Evolutionary conservation across 2,113 vertebrate genomes (phyloP), one percentile per base, ranked within the genome.

Genomic region (Mesoclemmys tuberculata): DNA sequence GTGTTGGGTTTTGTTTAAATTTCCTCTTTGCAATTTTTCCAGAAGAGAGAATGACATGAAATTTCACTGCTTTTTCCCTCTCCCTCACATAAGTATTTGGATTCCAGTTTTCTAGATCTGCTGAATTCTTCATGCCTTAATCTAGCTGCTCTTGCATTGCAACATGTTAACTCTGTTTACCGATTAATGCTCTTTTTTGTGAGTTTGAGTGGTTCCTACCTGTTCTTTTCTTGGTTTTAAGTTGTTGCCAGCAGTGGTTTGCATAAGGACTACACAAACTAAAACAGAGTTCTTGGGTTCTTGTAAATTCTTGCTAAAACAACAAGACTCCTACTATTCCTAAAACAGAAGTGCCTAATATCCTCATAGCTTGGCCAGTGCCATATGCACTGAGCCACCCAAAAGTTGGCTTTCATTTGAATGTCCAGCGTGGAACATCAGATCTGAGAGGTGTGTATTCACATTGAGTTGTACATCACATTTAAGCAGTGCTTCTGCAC

Each of bases 1-100:
- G 44, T 3, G 18, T 12, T 8, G 97, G 87, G 87, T 88, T 80
- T 64, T 96, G n/a, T 93, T 93, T 83, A 96, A 13, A 26, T 95
- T 58, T 96, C 78, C 95, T 96, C 94, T 71, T 71, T 71, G 96
- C 90, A 96, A 4, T 96, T 97, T 97, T 97, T 94, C 54, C 95
- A 97, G 96, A 95, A 41, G 68, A 74, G 68, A 22, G 68, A 5
- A 22, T n/a, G 16, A 38, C 68, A 18, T 74, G 68, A 38, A 38
- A 38, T 74, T 74, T 75, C n/a, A 41, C 38, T 13, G 38, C 71
- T 46, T 77, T 46, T 41, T 27, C 24, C 41, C 24, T 27, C 10
- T 29, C 41, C n/a, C 68, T 6, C 41, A 77, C 41, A 8, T 14
- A 81, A 89, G 2, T 12, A 48, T 74, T 94, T 85, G 94, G 82